Evolutionary conservation across 2,888 invertebrate species (phyloP).

Genomic region (Mactromeris polynyma): DNA sequence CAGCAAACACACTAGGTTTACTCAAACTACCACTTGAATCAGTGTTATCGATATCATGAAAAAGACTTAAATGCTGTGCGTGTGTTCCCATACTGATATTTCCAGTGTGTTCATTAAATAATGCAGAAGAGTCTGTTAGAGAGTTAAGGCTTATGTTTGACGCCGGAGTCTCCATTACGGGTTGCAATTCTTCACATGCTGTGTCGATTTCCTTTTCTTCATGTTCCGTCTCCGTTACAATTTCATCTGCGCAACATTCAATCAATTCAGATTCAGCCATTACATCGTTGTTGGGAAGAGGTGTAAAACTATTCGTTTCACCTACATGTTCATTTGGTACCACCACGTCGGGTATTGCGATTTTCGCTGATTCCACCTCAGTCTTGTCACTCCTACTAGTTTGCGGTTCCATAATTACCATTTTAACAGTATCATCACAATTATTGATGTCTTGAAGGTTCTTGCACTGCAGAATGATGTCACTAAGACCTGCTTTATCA

Average conservation of each 20-base stretch:
- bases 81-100: no score
- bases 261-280: not conserved
- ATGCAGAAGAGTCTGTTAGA: not conserved
- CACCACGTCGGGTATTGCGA: not conserved
- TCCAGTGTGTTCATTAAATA: not conserved
- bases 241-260: not conserved
- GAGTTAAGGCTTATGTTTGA: not conserved
- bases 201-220: not conserved
- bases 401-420: not conserved
- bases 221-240: not conserved
- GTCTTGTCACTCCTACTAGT: not conserved
- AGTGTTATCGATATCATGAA: constrained; percentile 7
- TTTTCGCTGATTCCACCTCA: not conserved
- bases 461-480: not conserved
- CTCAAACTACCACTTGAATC: constrained; percentile 3
- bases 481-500: not conserved
- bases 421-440: not conserved
- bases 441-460: not conserved
- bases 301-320: not conserved
- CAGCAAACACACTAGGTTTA: constrained; percentile 56
- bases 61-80: not conserved
- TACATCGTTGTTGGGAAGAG: not conserved
- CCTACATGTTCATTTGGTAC: not conserved
- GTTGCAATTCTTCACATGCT: not conserved
- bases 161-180: not conserved